These are phyloP conservation scores for Drosophila setifemur DNA, from an alignment of 1,140 invertebrate species.

Conservation along the genomic window DNA sequence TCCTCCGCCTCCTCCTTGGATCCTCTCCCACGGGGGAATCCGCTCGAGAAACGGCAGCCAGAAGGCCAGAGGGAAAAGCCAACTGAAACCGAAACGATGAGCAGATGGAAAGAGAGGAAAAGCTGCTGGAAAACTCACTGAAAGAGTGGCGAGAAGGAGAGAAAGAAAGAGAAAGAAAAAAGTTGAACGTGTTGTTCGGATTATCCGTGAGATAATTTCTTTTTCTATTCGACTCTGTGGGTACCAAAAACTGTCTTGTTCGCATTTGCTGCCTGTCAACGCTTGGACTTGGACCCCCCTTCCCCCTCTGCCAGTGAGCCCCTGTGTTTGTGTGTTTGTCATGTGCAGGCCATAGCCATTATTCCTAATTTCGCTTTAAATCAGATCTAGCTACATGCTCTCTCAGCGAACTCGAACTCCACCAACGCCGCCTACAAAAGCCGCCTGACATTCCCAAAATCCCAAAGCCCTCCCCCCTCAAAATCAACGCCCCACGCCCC, in stretches of 20 bases:
- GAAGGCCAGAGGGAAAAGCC: slow-evolving; percentile 14
- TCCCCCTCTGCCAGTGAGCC: slow-evolving; percentile 3
- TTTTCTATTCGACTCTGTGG: slow-evolving; percentile 47
- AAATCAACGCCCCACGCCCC: slow-evolving; percentile 10
- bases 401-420: slow-evolving; percentile 1
- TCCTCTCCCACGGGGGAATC: slow-evolving; percentile 27
- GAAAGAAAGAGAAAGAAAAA: slow-evolving; percentile 10
- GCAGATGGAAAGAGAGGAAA: slow-evolving; percentile 7
- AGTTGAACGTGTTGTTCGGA: slow-evolving; percentile 77
- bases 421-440: slow-evolving; percentile 28
- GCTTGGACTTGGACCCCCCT: slow-evolving; percentile 35
- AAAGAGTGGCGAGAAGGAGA: too few species aligned
- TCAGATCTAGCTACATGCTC: slow-evolving; percentile 66
- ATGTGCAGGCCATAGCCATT: slow-evolving; percentile 78
- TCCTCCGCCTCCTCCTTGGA: background rate
- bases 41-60: slow-evolving; percentile 39
- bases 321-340: slow-evolving; percentile 59
- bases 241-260: slow-evolving; percentile 66
- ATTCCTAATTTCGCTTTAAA: slow-evolving; percentile 82
- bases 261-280: slow-evolving; percentile 79
- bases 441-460: slow-evolving; percentile 55
- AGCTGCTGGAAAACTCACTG: background rate
- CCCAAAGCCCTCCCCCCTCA: slow-evolving; percentile 1
- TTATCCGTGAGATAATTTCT: slow-evolving; percentile 81
- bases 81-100: too few species aligned